phyloP scores from a whole-genome alignment of 2,797 vertebrate species.

The Sandelia bainsii region DNA sequence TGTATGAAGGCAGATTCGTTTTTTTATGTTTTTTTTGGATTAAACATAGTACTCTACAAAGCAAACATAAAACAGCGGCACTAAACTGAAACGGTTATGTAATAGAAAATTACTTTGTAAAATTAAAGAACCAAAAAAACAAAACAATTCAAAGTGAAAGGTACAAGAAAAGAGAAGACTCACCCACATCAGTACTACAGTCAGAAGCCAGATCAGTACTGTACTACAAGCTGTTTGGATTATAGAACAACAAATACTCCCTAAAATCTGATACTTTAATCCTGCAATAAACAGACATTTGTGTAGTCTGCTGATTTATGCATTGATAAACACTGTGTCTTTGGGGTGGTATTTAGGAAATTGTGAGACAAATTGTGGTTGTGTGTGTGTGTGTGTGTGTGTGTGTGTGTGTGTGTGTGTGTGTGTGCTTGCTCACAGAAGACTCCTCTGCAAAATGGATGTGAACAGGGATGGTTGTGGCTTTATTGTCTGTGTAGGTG shows the following conservation, averaged over 20 bases:
- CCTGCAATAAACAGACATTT: conserved; percentile 5
- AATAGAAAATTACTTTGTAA: conserved; percentile 2
- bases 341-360: conserved; percentile 14
- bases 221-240: conserved; percentile 19
- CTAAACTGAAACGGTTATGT: not conserved
- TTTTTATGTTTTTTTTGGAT: too few species aligned
- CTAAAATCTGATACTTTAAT: conserved; percentile 42
- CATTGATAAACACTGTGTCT: conserved; percentile 19
- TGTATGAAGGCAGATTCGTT: not conserved
- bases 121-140: not conserved
- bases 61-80: not conserved
- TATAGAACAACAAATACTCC: conserved; percentile 15
- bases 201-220: not conserved
- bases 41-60: too few species aligned
- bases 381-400: not conserved
- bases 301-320: conserved; percentile 40
- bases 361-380: conserved; percentile 3
- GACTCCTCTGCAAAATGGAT: not conserved
- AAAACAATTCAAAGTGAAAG: not conserved
- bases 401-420: not conserved
- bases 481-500: not conserved
- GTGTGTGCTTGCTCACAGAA: conserved; percentile 9
- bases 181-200: not conserved
- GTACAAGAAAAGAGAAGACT: not conserved
- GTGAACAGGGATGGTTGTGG: not conserved